Conservation (phyloP, 2,888 invertebrate genomes). For the Limnephilus auricula region DNA sequence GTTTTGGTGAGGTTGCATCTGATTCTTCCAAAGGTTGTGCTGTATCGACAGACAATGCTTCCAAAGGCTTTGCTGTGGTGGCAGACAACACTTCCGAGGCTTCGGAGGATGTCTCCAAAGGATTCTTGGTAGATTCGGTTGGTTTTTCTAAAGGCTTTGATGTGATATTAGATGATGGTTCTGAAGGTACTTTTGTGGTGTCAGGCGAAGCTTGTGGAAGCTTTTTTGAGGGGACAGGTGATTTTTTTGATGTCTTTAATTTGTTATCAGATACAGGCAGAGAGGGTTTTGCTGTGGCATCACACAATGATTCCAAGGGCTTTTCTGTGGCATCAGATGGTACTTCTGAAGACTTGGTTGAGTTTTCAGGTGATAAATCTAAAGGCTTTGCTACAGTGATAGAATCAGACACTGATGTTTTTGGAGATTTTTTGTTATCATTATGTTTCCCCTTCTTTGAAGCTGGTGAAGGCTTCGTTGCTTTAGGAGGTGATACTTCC, state of each 20-base stretch:
- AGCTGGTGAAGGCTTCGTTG: too few species aligned
- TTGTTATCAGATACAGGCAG: background rate
- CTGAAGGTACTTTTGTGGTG: background rate
- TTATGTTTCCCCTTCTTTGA: too few species aligned
- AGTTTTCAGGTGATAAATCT: background rate
- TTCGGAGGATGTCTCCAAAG: background rate
- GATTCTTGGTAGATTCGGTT: background rate
- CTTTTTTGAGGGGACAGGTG: background rate
- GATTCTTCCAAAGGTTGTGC: background rate
- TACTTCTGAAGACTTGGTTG: background rate
- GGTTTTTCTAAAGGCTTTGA: background rate
- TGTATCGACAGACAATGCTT: background rate
- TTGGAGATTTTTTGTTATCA: too few species aligned
- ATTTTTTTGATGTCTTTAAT: conserved; percentile 5
- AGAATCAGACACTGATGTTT: background rate
- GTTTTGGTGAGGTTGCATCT: background rate
- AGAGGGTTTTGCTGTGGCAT: background rate
- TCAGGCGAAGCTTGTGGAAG: background rate
- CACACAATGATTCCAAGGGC: background rate
- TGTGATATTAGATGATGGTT: background rate
- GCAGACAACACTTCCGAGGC: background rate
- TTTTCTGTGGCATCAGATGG: background rate
- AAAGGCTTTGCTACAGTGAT: background rate
- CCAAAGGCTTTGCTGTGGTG: background rate
- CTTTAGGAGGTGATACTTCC: conserved; percentile 9